Conservation (phyloP, 2,113 vertebrate species). For the Recurvirostra avosetta region DNA sequence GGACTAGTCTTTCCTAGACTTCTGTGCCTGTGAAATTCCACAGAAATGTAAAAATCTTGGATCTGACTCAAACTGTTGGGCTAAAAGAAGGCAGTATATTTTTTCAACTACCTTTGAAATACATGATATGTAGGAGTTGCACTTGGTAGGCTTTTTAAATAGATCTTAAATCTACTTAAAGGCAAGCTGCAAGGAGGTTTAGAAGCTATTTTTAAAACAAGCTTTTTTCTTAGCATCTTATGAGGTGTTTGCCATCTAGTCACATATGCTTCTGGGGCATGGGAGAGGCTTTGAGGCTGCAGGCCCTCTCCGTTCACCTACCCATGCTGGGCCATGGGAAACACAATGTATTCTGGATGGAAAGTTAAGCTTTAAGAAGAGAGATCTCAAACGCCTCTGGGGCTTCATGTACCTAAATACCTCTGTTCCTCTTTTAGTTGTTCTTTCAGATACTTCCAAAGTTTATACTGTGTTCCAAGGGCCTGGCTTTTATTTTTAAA, state of each 20-base stretch:
- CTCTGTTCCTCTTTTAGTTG: not conserved
- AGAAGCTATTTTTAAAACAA: slow-evolving; percentile 42
- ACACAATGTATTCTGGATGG: not conserved
- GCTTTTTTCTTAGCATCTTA: not conserved
- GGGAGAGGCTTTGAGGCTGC: not conserved
- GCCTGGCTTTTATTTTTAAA: not conserved
- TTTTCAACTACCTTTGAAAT: slow-evolving; percentile 5
- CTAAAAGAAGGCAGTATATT: not conserved
- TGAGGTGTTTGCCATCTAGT: not conserved
- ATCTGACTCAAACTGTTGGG: not conserved
- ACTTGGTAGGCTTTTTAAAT: not conserved
- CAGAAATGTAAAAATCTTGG: not conserved
- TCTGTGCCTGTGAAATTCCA: not conserved
- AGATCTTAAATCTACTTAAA: slow-evolving; percentile 45
- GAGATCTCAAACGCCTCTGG: not conserved
- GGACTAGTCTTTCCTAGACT: not conserved
- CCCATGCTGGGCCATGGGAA: not conserved
- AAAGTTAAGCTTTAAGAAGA: not conserved
- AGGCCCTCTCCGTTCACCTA: not conserved
- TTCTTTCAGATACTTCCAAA: not conserved
- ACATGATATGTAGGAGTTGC: not conserved
- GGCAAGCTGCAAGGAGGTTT: not conserved
- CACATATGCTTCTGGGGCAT: not conserved
- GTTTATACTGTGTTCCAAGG: not conserved
- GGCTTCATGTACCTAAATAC: not conserved